Conservation (phyloP, 92 coral and sea anemone species). For the Porites evermanni region DNA sequence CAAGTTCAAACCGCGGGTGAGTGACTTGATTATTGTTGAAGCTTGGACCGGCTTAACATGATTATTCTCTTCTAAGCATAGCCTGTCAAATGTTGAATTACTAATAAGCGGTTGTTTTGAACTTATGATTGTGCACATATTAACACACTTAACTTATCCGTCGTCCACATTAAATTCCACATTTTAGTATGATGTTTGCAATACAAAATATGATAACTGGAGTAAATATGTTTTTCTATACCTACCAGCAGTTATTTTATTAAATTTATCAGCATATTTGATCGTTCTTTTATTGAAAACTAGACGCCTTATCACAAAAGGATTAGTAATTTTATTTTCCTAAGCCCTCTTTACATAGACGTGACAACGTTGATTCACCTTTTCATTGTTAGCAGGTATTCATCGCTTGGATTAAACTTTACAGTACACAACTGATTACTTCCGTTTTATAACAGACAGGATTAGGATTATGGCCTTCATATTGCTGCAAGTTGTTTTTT, state of each 20-base stretch:
- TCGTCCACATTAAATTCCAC: background rate
- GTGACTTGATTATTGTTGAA: background rate
- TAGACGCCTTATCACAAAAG: background rate
- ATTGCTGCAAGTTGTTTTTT: background rate
- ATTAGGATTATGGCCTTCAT: background rate
- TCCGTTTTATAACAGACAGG: background rate
- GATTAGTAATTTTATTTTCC: background rate
- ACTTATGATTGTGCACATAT: constrained; percentile 9
- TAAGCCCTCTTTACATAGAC: background rate
- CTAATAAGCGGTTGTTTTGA: constrained; percentile 8
- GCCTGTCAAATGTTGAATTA: constrained; percentile 2
- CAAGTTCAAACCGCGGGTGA: background rate
- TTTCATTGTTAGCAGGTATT: background rate
- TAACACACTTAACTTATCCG: background rate
- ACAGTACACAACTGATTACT: background rate
- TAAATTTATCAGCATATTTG: background rate
- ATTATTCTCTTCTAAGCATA: background rate
- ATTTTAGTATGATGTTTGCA: too few species aligned
- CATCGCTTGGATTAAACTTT: background rate
- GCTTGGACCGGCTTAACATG: background rate
- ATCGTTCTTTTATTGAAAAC: background rate
- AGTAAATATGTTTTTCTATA: too few species aligned
- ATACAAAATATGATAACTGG: too few species aligned
- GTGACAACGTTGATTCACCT: background rate
- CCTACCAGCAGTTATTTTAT: background rate